Evolutionary conservation across 2,797 vertebrate species (phyloP), one percentile per base, ranked within the genome.

Genomic region (Vultur gryphus): DNA sequence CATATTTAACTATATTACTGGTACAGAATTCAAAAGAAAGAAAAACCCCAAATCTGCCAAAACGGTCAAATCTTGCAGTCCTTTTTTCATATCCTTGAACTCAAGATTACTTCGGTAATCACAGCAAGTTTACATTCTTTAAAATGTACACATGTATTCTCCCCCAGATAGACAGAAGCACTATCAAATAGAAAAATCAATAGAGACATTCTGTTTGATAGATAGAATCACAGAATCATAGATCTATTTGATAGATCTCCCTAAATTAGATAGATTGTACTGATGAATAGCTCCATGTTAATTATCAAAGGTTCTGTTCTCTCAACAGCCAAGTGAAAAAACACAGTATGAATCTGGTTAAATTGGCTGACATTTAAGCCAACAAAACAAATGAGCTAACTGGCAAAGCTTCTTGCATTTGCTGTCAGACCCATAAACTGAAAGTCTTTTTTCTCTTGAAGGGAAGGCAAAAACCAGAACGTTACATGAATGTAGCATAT

Each of bases 311-410:
- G 61, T 69, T 94, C 49, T 70, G 43, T 83, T 90, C 81, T 64
- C 71, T 87, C 91, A 81, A 55, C 31, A 64, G 72, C 43, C 78
- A 82, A 90, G 43, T n/a, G 58, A 93, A 91, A 91, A 96, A 95
- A 83, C 69, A 87, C 58, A 85, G 62, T 43, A 62, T 33, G 52
- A 77, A 59, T 67, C 81, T 71, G 41, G 67, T 75, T 94, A 93
- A 90, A 91, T 19, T 92, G 79, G 84, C 72, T 96, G 90, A 87
- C 84, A 89, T 90, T 93, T 92, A 84, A 93, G 70, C 58, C 84
- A 93, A 89, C 41, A 64, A 90, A 96, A 94, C 3, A 3, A 94
- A 89, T 48, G 75, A 93, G 75, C 51, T 66, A 87, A 82, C 70
- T 86, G 69, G 59, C 62, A 95, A 87, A 66, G 84, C 51, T 82